Evolutionary conservation across 2,888 invertebrate genomes (phyloP).

Genomic region (Rhogogaster chlorosoma): DNA sequence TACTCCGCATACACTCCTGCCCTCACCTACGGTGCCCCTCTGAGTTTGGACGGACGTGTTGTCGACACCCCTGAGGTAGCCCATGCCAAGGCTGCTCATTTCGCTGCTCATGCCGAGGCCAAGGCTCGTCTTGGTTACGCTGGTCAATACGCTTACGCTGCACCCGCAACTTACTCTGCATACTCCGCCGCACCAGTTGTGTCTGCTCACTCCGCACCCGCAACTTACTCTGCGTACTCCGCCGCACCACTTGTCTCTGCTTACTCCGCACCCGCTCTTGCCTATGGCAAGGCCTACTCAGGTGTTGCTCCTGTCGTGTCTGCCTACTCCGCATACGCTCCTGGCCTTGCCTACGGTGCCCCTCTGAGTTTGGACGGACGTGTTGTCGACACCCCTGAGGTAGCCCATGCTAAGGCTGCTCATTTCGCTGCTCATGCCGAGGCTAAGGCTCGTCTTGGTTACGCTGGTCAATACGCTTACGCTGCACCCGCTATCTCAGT

Average conservation of each 20-base stretch:
- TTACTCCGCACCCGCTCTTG: constrained; percentile 44
- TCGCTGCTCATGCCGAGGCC: constrained; percentile 69
- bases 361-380: constrained; percentile 64
- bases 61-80: constrained; percentile 68
- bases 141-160: constrained; percentile 46
- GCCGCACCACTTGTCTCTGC: constrained; percentile 10
- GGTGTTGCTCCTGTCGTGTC: constrained; percentile 36
- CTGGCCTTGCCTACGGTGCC: constrained; percentile 55
- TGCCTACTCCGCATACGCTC: constrained; percentile 50
- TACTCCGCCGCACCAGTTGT: too few relatives aligned
- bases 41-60: constrained; percentile 63
- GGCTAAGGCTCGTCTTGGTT: constrained; percentile 41
- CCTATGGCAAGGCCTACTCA: constrained; percentile 45
- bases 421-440: constrained; percentile 73
- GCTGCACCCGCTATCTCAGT: constrained; percentile 36
- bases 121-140: constrained; percentile 42
- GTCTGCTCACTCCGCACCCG: too few relatives aligned
- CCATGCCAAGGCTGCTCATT: constrained; percentile 77
- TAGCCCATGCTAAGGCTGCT: constrained; percentile 76
- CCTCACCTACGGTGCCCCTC: constrained; percentile 58
- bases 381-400: constrained; percentile 65
- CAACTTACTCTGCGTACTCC: constrained; percentile 53
- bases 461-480: constrained; percentile 45
- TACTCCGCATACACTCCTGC: constrained; percentile 51
- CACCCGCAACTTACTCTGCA: too few relatives aligned